These are phyloP conservation scores for Eucidaris tribuloides DNA, from an alignment of 35 echinoderm and acorn worm species.

Conservation along the genomic window DNA sequence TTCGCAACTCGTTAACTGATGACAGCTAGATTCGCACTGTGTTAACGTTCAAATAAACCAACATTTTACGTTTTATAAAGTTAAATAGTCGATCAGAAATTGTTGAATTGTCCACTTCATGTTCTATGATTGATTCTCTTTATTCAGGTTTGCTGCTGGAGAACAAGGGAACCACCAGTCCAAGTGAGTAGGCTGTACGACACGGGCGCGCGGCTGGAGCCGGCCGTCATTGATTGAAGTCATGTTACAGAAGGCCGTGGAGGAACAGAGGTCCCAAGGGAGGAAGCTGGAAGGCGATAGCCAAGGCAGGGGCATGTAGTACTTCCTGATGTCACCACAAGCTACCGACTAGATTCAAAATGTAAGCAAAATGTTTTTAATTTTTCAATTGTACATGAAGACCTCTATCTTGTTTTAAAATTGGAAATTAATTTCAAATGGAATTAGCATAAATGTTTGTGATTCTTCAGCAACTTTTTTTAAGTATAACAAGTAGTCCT, in stretches of 20 bases:
- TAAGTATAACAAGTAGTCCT: too few species aligned
- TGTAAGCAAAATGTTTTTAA: slow-evolving; percentile 36
- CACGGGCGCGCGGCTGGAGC: slow-evolving; percentile 97
- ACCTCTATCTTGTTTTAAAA: background rate
- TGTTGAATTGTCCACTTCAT: too few species aligned
- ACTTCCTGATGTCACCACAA: slow-evolving; percentile 83
- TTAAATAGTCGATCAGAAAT: too few species aligned
- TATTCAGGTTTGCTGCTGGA: too few species aligned
- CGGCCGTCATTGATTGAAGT: slow-evolving; percentile 93
- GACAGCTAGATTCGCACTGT: too few species aligned
- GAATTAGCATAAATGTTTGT: too few species aligned
- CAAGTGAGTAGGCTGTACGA: slow-evolving; percentile 95
- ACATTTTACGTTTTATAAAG: too few species aligned
- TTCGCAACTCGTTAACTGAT: too few species aligned
- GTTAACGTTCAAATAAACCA: too few species aligned
- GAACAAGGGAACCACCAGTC: background rate
- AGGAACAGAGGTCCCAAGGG: slow-evolving; percentile 97
- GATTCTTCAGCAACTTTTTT: too few species aligned
- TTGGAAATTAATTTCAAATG: too few species aligned
- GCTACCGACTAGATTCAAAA: slow-evolving; percentile 94
- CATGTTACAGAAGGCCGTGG: slow-evolving; percentile 91
- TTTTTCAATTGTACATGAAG: background rate
- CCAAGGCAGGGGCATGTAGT: slow-evolving; percentile 90
- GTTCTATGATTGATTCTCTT: too few species aligned
- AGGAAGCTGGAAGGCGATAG: slow-evolving; percentile 96